Base-by-base conservation (phyloP, 2,888 invertebrate genomes). In the Tholera decimalis region DNA sequence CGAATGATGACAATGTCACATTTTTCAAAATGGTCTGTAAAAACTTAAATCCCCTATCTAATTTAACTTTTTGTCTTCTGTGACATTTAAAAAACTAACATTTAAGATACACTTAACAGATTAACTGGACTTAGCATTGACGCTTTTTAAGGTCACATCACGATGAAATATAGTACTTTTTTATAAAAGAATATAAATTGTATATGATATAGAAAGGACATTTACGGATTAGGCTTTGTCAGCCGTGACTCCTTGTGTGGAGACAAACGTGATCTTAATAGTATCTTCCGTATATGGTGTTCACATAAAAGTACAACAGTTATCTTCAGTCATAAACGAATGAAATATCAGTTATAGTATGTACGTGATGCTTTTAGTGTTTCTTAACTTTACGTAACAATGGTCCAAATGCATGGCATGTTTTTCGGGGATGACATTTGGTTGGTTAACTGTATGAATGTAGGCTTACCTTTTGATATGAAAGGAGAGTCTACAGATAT, bases 301-400 rank as follows among this genome's bases (percentile, higher is more conserved):
- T 57, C 61, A 70, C 74, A 76, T 75, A 77, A 78, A 83, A 76
- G 61, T 71, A 75, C 59, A 60, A 77, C 73, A 77, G 71, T 71
- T 35, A 77, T 80, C 84, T 82, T 78, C 51, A 61, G 53, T 69
- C 67, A 72, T 83, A 82, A 79, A 78, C 67, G 53, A 65, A 67
- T 55, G 56, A 79, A 76, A 73, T 69, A 41, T 50, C 58, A 60
- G 66, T 84, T 78, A 85, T 83, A 78, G 58, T 73, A 64, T 61
- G 60, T 79, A 84, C 87, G 87, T 87, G 87, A 83, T 81, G 68
- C 75, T 78, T 82, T 83, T 44, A 77, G 59, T 47, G 67, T 69
- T 71, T 67, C 64, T 73, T 65, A 44, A 73, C 66, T 53, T 70
- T 70, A 74, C 72, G 76, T 78, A 70, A 74, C 71, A 55, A 62